Base-by-base conservation (phyloP, 2,888 invertebrate genomes). In the Heterodera filipjevi region DNA sequence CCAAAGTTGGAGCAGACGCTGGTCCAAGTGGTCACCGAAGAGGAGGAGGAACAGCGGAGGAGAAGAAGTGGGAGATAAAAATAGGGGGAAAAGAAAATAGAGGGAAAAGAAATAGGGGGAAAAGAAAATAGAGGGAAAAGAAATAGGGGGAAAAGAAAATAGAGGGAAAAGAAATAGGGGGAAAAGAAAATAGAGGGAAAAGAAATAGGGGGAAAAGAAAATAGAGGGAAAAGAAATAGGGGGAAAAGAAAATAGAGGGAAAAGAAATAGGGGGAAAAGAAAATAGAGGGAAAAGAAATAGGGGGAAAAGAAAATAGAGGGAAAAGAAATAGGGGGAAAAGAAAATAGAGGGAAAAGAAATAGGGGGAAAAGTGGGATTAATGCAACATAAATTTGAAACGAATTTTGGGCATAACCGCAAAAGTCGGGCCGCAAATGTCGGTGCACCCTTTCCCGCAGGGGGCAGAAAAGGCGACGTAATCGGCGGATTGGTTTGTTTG, bases 21-120 rank as follows among this genome's bases (percentile, higher is more conserved):
- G 59, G 75, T n/a, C 44, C 66, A 75, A 46, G 68, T 64, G 27
- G 75, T 75, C 68, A 59, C 44, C 46, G 75, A 75, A 19, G 75
- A 75, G 33, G 75, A 16, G 22, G 75, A 75, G 59, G 66, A 75
- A 16, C 39, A 66, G n/a, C 30, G 75, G 22, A 30, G 35, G 3
- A 75, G 22, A 39, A 59, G 46, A 46, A 75, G 75, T 64, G 33
- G 39, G 39, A 39, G 39, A 39, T 12, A 12, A 39, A 39, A 39
- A 10, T 6, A 12, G 39, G 39, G 12, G 39, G 39, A 19, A 2
- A 19, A 1, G 53, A 22, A 2, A 19, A 19, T 53, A 53, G 16
- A 22, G 53, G 19, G 49, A 22, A 53, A 22, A 19, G 49, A 3
- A 2, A 22, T 16, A 19, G 53, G 19, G 39, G 12, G 8, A 39